Percentiles rank a stretch among this genome's conserved stretches.
phyloP scores from a whole-genome alignment of 2,888 invertebrate species.

The Andrena minutula region DNA sequence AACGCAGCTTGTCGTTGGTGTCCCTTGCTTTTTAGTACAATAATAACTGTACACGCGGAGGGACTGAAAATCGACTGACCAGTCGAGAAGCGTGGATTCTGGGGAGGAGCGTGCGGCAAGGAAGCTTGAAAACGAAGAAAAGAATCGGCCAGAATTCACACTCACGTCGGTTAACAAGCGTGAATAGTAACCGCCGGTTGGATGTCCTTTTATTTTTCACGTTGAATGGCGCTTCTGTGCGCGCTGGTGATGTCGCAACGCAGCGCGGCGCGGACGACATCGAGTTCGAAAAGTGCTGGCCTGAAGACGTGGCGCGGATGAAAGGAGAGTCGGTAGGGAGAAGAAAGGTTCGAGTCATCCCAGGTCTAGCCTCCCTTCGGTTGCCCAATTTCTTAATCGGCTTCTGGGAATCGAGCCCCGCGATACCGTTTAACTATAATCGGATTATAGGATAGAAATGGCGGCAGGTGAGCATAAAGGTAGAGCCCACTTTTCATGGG shows the following conservation, averaged over 20 bases:
- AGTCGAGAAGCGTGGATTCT: conserved; percentile 32
- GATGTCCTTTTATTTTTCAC: conserved; percentile 6
- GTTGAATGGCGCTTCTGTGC: conserved; percentile 5
- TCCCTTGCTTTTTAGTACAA: no score
- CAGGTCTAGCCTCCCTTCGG: conserved; percentile 15
- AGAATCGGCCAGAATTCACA: conserved; percentile 43
- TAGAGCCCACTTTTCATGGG: conserved; percentile 46
- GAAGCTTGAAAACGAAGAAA: conserved; percentile 17
- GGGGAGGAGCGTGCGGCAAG: conserved; percentile 6
- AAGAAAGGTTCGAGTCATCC: conserved; percentile 34
- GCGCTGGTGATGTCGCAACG: conserved; percentile 19
- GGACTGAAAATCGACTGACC: conserved; percentile 67
- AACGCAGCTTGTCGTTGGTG: no score
- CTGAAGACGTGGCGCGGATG: conserved; percentile 7
- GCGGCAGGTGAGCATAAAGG: conserved; percentile 57
- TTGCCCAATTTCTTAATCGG: conserved; percentile 64
- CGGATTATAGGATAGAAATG: conserved; percentile 61
- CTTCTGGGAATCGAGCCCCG: conserved; percentile 57
- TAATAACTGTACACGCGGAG: conserved; percentile 64
- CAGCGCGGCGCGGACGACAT: conserved; percentile 19
- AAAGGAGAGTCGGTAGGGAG: not conserved
- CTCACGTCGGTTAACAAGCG: conserved; percentile 56
- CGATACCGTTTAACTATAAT: conserved; percentile 66
- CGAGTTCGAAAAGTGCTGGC: conserved; percentile 20
- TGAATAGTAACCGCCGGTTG: conserved; percentile 28